These are phyloP conservation scores for Epinephelus lanceolatus DNA, from an alignment of 2,113 vertebrate species.

Conservation along the genomic window DNA sequence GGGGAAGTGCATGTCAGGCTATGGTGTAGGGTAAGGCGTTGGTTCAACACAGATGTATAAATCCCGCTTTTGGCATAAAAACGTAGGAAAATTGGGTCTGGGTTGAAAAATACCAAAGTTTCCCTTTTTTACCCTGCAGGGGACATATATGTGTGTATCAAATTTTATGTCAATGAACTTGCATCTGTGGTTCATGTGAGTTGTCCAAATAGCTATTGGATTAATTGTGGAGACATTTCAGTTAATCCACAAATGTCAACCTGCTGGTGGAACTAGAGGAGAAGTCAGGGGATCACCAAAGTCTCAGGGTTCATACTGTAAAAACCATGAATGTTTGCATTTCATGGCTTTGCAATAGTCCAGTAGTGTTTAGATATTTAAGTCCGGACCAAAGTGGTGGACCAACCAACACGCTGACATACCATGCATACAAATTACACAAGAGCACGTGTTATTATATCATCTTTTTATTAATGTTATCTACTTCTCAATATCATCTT, in stretches of 20 bases:
- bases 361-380: background rate
- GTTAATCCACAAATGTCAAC: background rate
- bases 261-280: background rate
- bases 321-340: background rate
- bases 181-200: too few species aligned
- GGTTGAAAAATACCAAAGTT: too few species aligned
- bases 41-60: too few species aligned
- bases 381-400: background rate
- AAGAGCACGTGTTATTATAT: slow-evolving; percentile 69
- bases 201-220: too few species aligned
- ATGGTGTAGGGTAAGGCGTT: too few species aligned
- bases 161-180: too few species aligned
- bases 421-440: background rate
- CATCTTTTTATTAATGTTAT: slow-evolving; percentile 85
- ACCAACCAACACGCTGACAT: too few species aligned
- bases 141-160: background rate
- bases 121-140: background rate
- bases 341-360: background rate
- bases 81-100: too few species aligned
- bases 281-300: background rate
- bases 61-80: too few species aligned
- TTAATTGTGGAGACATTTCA: too few species aligned
- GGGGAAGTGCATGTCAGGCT: too few species aligned
- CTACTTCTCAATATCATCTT: slow-evolving; percentile 82
- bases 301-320: background rate